Base-by-base conservation (phyloP, 92 coral and sea anemone genomes). In the Galaxea fascicularis region DNA sequence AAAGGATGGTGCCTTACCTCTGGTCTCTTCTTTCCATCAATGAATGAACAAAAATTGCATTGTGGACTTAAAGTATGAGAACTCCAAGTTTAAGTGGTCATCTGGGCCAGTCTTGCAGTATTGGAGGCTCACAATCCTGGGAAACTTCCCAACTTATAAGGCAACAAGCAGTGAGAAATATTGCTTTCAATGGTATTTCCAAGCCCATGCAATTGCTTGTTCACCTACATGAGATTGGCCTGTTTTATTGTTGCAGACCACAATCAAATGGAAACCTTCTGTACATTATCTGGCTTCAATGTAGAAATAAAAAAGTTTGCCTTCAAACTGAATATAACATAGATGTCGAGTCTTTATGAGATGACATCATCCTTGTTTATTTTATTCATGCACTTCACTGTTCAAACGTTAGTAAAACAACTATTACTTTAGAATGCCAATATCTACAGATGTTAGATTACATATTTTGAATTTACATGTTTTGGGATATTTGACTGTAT, bases 11-110 rank as follows among this genome's bases (percentile, higher is more conserved):
- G 58, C 24, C 22, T 67, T 29, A 63, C 82, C 35, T 44, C 82
- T 62, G 82, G 27, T 46, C 82, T 8, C 71, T 28, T 77, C 17
- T 62, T 45, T 52, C 82, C 72, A 41, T 60, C 71, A 39, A 77
- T 60, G 72, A 77, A 41, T 71, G 41, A 66, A 18, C 49, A 51
- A 80, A 1, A 58, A 76, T 27, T 8, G 5, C 30, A 76, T n/a
- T 57, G 17, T 57, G 22, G 63, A 57, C 63, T 57, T 7, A n/a
- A 76, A 51, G 14, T 20, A 26, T 22, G 27, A 45, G 39, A n/a
- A 10, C 14, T 39, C 12, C 24, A 47, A n/a, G 28, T 56, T 4
- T 35, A 35, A 35, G 41, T 35, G 41, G 3, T 35, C 41, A 35
- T 35, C 41, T n/a, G 41, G 25, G 49, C 22, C 63, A 49, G 54